Percentiles rank a stretch among this genome's conserved stretches.
These are phyloP conservation scores for Athripsodes cinereus DNA, from an alignment of 2,888 invertebrate species.

Conservation along the genomic window DNA sequence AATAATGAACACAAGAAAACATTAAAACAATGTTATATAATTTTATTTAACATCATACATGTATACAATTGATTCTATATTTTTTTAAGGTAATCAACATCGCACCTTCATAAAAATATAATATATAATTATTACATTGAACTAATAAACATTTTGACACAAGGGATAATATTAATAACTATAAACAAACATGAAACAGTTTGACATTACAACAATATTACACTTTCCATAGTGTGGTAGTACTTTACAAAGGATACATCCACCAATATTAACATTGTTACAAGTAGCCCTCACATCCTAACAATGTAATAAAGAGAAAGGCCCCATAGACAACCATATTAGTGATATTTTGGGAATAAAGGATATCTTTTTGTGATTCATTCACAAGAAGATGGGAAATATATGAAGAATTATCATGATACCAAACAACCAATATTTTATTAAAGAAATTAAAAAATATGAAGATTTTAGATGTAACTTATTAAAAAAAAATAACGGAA, in stretches of 20 bases:
- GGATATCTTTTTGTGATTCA: too few relatives aligned
- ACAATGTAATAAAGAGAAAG: too few relatives aligned
- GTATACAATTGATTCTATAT: slow-evolving; percentile 25
- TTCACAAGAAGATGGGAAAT: too few relatives aligned
- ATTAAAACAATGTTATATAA: slow-evolving; percentile 22
- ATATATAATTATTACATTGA: slow-evolving; percentile 19
- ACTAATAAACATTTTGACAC: slow-evolving; percentile 27
- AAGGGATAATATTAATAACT: slow-evolving; percentile 12
- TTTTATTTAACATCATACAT: slow-evolving; percentile 24
- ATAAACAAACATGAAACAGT: not conserved
- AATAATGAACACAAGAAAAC: slow-evolving; percentile 18
- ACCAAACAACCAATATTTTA: too few relatives aligned
- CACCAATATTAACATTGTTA: not conserved
- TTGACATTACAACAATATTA: not conserved
- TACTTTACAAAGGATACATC: not conserved
- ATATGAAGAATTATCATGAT: too few relatives aligned
- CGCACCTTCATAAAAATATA: slow-evolving; percentile 19
- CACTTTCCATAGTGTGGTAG: not conserved
- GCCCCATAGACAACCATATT: too few relatives aligned
- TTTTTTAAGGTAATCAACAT: slow-evolving; percentile 13
- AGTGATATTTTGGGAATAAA: too few relatives aligned
- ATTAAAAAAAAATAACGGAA: too few relatives aligned
- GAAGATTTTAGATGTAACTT: too few relatives aligned
- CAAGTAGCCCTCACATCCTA: not conserved
- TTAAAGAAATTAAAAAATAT: too few relatives aligned